Base-by-base conservation (phyloP, 2,797 vertebrate species). In the Podarcis siculus region DNA sequence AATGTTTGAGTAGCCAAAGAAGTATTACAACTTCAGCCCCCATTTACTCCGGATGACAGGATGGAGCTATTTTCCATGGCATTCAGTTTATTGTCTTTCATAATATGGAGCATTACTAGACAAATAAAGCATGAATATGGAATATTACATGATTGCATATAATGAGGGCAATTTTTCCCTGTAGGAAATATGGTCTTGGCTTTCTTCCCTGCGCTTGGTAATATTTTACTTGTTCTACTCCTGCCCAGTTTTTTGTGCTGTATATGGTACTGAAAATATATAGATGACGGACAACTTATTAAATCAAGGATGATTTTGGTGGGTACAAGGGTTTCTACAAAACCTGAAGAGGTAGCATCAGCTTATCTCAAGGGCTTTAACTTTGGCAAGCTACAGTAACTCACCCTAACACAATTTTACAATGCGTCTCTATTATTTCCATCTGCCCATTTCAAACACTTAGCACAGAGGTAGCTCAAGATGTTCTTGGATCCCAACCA, bases 21-120 rank as follows among this genome's bases (percentile, higher is more conserved):
- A 90, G 12, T 91, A 84, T 91, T 94, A 93, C 77, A 91, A 78
- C 92, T 94, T 93, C 88, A 91, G 93, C 55, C 64, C 2, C 35
- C 92, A 83, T 93, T 95, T 94, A 94, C 77, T 89, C 89, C 89
- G 81, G 27, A 91, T 89, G 79, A 81, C 49, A 81, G 37, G 21
- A 85, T 49, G 82, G 67, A 37, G 58, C 45, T 94, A 87, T 95
- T 95, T 94, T 92, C 86, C 71, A 81, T 92, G 92, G 88, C 79
- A 86, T 21, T 81, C 83, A 81, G 90, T 94, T 87, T 96, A 94
- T 95, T 95, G 86, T 92, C 86, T 91, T 95, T 94, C 89, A 90
- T 92, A 93, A 94, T 91, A 93, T 81, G 8, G 67, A 91, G 82
- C 23, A 32, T 91, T 92, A 92, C 89, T 92, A 7, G 72, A 93